Conservation (phyloP, 2,888 invertebrate species). For the Bellardia bayeri region DNA sequence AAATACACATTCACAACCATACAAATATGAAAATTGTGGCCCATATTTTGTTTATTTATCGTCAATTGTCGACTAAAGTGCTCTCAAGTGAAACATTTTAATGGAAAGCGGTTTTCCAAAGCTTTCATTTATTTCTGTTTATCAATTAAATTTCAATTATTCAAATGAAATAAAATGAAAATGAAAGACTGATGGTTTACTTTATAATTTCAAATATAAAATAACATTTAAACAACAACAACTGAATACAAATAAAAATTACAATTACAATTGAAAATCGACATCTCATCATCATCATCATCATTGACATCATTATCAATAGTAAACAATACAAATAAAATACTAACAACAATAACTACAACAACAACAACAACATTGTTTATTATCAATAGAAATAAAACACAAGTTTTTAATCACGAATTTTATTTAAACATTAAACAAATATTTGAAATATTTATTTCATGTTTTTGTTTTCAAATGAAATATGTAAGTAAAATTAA, state of each 20-base stretch:
- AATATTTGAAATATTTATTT: constrained; percentile 22
- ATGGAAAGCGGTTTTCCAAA: constrained; percentile 70
- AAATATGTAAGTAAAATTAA: constrained; percentile 15
- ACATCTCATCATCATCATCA: constrained; percentile 12
- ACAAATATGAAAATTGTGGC: constrained; percentile 14
- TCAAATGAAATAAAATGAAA: constrained; percentile 60
- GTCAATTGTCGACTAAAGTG: constrained; percentile 67
- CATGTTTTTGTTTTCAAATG: background rate
- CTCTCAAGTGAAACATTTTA: constrained; percentile 76
- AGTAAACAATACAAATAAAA: background rate
- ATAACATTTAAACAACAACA: constrained; percentile 27
- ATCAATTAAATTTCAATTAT: constrained; percentile 71
- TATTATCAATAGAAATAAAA: background rate
- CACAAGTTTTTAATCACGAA: constrained; percentile 18
- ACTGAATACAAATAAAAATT: constrained; percentile 35
- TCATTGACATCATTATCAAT: background rate
- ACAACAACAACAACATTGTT: background rate
- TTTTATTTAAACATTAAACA: constrained; percentile 2
- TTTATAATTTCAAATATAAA: constrained; percentile 48
- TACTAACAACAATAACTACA: background rate
- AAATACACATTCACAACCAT: background rate
- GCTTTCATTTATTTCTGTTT: constrained; percentile 63
- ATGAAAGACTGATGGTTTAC: constrained; percentile 34
- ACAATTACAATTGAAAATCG: constrained; percentile 12
- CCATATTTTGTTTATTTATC: constrained; percentile 47